Evolutionary conservation across 2,888 invertebrate species (phyloP).

Genomic region (Philhelius pedissequus): DNA sequence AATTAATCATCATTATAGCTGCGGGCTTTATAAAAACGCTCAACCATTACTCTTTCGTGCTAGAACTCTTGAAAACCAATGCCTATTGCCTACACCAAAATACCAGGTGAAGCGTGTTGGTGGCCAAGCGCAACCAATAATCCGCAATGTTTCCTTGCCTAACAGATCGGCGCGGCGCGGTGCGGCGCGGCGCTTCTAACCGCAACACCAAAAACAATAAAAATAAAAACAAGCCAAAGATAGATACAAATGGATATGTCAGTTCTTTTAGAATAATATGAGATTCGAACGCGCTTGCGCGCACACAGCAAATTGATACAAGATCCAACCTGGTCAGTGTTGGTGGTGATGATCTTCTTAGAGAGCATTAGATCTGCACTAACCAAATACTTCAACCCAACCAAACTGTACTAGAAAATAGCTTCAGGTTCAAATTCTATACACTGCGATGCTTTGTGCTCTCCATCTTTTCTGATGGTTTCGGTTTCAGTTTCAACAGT

Average conservation of each 20-base stretch:
- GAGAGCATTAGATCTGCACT: slow-evolving; percentile 1
- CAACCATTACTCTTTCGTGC: slow-evolving; percentile 49
- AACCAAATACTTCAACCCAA: slow-evolving; percentile 49
- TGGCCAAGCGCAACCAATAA: slow-evolving; percentile 25
- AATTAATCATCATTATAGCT: slow-evolving; percentile 77
- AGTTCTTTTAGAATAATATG: slow-evolving; percentile 32
- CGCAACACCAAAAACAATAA: neutral
- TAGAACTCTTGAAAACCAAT: slow-evolving; percentile 30
- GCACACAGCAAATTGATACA: slow-evolving; percentile 29
- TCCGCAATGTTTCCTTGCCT: neutral
- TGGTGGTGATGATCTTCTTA: neutral
- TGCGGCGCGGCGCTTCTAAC: slow-evolving; percentile 10
- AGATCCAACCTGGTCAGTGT: neutral
- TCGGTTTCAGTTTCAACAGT: slow-evolving; percentile 59
- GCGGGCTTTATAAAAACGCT: slow-evolving; percentile 40
- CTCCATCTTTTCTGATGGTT: slow-evolving; percentile 21
- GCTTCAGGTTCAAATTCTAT: slow-evolving; percentile 36
- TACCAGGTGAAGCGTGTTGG: slow-evolving; percentile 19
- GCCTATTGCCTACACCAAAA: slow-evolving; percentile 26
- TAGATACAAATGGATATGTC: slow-evolving; percentile 65
- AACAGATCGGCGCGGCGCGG: too few species aligned
- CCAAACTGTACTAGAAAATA: slow-evolving; percentile 7
- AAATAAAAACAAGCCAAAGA: neutral
- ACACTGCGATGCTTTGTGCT: neutral
- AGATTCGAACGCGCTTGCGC: slow-evolving; percentile 39